These are phyloP conservation scores for Drosophila neonasuta DNA, from an alignment of 2,888 invertebrate genomes.

Conservation along the genomic window DNA sequence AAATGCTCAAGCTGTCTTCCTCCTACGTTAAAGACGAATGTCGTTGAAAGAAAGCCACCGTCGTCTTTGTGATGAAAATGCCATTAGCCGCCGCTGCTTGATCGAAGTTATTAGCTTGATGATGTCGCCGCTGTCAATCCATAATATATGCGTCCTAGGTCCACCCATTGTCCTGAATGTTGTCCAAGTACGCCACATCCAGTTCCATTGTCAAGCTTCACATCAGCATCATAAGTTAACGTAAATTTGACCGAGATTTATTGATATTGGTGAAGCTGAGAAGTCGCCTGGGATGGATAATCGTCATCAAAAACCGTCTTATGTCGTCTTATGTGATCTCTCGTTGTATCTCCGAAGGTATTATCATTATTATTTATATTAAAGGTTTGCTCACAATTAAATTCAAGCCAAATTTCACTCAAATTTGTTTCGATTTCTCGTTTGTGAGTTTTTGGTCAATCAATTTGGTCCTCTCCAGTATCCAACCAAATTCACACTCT, in stretches of 20 bases:
- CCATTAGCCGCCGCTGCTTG: not conserved
- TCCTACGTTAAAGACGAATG: conserved; percentile 2
- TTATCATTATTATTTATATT: not conserved
- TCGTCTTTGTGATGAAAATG: conserved; percentile 5
- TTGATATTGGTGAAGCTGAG: no score
- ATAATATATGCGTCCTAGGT: not conserved
- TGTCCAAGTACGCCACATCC: conserved; percentile 3
- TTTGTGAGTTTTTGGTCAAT: not conserved
- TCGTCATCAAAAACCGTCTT: not conserved
- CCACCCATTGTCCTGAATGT: conserved; percentile 1
- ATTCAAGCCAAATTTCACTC: not conserved
- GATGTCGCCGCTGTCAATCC: not conserved
- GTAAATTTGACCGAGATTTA: no score
- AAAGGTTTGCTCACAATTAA: not conserved
- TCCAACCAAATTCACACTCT: conserved; percentile 79
- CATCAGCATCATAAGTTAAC: not conserved
- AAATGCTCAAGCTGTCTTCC: not conserved
- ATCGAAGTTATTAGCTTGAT: conserved; percentile 1
- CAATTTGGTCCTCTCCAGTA: conserved; percentile 24
- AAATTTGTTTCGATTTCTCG: not conserved
- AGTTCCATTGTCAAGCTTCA: not conserved
- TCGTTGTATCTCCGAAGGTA: not conserved
- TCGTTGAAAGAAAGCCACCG: not conserved
- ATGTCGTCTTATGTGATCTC: not conserved
- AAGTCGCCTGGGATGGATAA: no score